Base-by-base conservation (phyloP, 1,140 invertebrate species). In the Cyclina sinensis region DNA sequence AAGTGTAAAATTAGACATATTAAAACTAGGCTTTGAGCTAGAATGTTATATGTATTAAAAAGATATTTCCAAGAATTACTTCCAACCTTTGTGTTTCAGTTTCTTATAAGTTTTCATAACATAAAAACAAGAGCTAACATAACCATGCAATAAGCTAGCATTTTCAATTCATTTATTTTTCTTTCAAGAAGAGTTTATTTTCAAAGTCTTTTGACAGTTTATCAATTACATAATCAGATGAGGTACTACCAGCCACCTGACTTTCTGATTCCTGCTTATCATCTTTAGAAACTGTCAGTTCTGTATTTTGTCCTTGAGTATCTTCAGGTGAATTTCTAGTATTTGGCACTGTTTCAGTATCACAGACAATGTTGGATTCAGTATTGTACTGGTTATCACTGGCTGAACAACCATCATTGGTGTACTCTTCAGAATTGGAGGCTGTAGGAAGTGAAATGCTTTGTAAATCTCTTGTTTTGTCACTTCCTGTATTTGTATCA, bases 311-410 rank as follows among this genome's bases (percentile, higher is more conserved):
- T 9, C 51, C 21, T 62, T 62, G 57, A 70, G 21, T 57, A 57
- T 57, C 21, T 57, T 24, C 54, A 4, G 5, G 5, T 57, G 18
- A 27, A 57, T n/a, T 24, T 9, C 24, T 4, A 9, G 54, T 57
- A 9, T 37, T 70, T 70, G 65, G 65, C 65, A 70, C 65, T 37
- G 32, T 70, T 37, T 35, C 5, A 70, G 7, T 70, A 70, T 70
- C 65, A 70, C 65, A 70, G 65, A 70, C 21, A 37, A 37, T 21
- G 4, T 70, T 14, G 12, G 30, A 24, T 37, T 37, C 65, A 70
- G 1, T 14, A 30, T 37, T 70, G 65, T 21, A 37, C 30, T 35
- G 9, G 37, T 18, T 70, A 16, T 70, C 32, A 65, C 4, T 35
- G 4, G 9, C 11, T 32, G 2, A 3, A 27, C 35, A 14, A 4